Base-by-base conservation (phyloP, 2,113 vertebrate genomes). In the Diphyllodes magnificus region DNA sequence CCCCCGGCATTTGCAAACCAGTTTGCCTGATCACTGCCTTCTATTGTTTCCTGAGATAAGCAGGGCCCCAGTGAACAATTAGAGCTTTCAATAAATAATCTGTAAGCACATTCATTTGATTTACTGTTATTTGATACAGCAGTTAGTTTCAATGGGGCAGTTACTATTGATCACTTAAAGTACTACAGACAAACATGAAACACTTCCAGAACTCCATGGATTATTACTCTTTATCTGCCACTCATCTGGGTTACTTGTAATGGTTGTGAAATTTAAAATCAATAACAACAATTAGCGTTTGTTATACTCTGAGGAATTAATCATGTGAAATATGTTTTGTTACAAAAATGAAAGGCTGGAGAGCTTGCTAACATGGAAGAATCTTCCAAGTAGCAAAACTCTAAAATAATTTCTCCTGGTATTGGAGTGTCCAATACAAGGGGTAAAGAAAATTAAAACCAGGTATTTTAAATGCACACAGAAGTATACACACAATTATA, bases 41-140 rank as follows among this genome's bases (percentile, higher is more conserved):
- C 97, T 95, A 97, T 98, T 98, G 97, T 98, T 98, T 97, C 97
- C 95, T 89, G 96, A 97, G 97, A 98, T 98, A 98, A 98, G 98
- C 97, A 97, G 97, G 97, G 94, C 98, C 98, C 97, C 94, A 97
- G 98, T 98, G 98, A 98, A 98, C 98, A 98, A 98, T 98, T 98
- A 98, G 98, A 98, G 97, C 98, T 98, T 97, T 98, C 98, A 98
- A 98, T 98, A 98, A 98, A 98, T 98, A 98, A 98, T 98, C 98
- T 98, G 97, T 98, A 98, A 98, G 98, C 96, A 98, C 98, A 98
- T 98, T 98, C 97, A 96, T 98, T 97, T 98, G 98, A 98, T 98
- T 98, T 98, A 98, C 96, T 98, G 98, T 98, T 98, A 98, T 98
- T 98, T 98, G 98, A 98, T 98, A 98, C 96, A 98, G 97, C 98